phyloP scores from a whole-genome alignment of 2,797 vertebrate genomes.

The Babyrousa celebensis region DNA sequence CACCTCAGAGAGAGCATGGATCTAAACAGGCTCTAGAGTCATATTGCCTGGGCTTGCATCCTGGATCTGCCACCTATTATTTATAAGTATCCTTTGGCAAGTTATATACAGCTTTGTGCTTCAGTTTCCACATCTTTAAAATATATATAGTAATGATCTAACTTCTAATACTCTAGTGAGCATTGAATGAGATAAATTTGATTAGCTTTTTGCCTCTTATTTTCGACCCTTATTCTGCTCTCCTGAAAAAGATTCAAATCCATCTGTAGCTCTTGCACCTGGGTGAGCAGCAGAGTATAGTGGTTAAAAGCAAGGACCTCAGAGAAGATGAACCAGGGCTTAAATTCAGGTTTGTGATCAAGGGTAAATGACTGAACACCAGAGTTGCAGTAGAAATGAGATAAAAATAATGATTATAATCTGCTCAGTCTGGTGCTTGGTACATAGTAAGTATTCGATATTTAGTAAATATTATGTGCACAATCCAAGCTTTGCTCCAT shows the following conservation, averaged over 20 bases:
- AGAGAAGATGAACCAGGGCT: not conserved
- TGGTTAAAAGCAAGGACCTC: not conserved
- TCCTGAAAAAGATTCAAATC: not conserved
- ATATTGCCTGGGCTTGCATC: not conserved
- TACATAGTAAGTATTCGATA: not conserved
- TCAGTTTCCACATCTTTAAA: conserved; percentile 1
- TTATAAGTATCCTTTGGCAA: not conserved
- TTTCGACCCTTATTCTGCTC: not conserved
- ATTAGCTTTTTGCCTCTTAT: not conserved
- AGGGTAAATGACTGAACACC: not conserved
- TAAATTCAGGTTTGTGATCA: not conserved
- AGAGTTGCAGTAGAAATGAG: not conserved
- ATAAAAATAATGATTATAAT: conserved; percentile 29
- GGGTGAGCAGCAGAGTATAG: not conserved
- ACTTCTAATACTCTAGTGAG: too few relatives aligned
- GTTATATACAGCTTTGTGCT: not conserved
- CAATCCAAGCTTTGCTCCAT: not conserved
- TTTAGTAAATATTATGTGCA: not conserved
- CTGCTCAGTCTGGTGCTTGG: not conserved
- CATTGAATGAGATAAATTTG: too few relatives aligned
- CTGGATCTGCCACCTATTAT: not conserved
- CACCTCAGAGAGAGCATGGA: not conserved
- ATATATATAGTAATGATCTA: not conserved
- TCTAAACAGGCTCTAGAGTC: not conserved
- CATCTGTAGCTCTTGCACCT: not conserved